Evolutionary conservation across 2,888 invertebrate genomes (phyloP).

Genomic region (Unio delphinus): DNA sequence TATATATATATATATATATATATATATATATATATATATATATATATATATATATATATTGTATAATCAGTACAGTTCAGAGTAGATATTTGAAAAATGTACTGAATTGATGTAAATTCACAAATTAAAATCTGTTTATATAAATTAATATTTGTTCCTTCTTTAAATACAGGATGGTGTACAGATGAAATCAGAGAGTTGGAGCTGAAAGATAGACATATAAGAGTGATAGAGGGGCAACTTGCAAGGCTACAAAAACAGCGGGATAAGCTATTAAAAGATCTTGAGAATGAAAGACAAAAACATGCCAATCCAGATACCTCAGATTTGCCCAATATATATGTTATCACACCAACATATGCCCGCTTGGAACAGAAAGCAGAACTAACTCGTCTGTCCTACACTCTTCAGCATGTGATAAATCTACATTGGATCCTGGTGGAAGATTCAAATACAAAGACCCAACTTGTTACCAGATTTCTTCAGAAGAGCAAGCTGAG

Average conservation of each 20-base stretch:
- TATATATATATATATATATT: no score
- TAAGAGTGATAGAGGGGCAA: slow-evolving; percentile 24
- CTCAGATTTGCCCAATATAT: slow-evolving; percentile 22
- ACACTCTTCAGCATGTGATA: slow-evolving; percentile 86
- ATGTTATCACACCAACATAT: slow-evolving; percentile 89
- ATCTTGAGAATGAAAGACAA: slow-evolving; percentile 7
- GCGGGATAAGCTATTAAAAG: slow-evolving; percentile 18
- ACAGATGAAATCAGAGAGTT: slow-evolving; percentile 15
- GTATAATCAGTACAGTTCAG: no score
- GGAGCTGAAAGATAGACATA: slow-evolving; percentile 23
- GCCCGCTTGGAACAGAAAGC: slow-evolving; percentile 89
- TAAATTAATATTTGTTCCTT: no score
- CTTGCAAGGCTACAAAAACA: slow-evolving; percentile 17
- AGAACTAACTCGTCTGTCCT: slow-evolving; percentile 89
- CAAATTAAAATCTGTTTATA: no score
- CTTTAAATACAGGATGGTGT: slow-evolving; percentile 10
- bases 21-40: no score
- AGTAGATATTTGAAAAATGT: no score
- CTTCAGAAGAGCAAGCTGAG: slow-evolving; percentile 79
- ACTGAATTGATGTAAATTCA: no score
- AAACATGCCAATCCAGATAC: slow-evolving; percentile 1
- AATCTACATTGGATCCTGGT: slow-evolving; percentile 94
- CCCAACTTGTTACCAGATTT: slow-evolving; percentile 81
- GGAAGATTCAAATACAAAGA: slow-evolving; percentile 85
- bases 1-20: no score